Conservation (phyloP, 2,113 vertebrate species). For the Bubalus kerabau region DNA sequence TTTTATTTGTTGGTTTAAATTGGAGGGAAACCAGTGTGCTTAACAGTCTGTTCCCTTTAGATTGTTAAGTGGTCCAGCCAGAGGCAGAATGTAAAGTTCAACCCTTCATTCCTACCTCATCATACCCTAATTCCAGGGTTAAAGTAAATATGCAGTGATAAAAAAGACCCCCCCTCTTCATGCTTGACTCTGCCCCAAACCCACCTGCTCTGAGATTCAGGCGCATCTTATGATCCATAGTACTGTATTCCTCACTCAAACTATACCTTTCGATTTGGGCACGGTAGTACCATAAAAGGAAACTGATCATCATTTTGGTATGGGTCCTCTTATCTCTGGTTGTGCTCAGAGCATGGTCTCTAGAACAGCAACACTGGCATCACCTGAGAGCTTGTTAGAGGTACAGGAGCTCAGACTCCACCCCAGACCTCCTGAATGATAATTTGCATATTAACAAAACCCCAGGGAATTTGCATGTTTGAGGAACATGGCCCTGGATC, state of each 20-base stretch:
- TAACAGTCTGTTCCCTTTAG: background rate
- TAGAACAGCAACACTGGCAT: background rate
- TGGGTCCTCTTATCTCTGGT: background rate
- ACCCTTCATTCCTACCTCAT: background rate
- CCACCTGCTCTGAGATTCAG: background rate
- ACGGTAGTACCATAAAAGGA: too few relatives aligned
- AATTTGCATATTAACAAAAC: background rate
- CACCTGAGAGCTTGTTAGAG: background rate
- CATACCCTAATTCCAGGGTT: background rate
- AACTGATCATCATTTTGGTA: background rate
- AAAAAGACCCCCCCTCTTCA: too few relatives aligned
- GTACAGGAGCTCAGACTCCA: background rate
- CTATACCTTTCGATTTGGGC: background rate
- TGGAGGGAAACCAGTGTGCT: background rate
- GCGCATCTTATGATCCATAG: background rate
- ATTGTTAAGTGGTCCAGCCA: background rate
- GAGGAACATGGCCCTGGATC: background rate
- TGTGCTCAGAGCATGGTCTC: background rate
- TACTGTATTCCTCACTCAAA: background rate
- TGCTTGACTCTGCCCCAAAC: too few relatives aligned
- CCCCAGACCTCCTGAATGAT: background rate
- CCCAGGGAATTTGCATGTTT: fast-evolving
- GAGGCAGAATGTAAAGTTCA: background rate
- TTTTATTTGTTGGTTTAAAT: background rate
- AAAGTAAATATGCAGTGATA: background rate